Base-by-base conservation (phyloP, 2,888 invertebrate genomes). In the Fragum sueziense region DNA sequence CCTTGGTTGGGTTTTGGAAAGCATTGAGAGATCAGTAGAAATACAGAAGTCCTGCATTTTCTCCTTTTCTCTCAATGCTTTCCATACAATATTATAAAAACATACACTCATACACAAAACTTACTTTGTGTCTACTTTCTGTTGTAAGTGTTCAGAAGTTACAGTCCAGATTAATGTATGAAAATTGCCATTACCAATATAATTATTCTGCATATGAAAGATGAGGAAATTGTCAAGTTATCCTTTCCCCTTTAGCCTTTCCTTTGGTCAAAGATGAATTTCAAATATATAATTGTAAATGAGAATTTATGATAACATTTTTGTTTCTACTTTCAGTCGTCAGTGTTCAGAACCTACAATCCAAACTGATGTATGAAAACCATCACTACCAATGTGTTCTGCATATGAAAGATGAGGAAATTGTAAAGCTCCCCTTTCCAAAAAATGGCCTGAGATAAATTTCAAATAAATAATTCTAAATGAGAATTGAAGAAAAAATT, bases 321-420 rank as follows among this genome's bases (percentile, higher is more conserved):
- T n/a, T n/a, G n/a, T n/a, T n/a, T n/a, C n/a, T n/a, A n/a, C n/a
- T 86, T 85, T 27, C 85, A 89, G 89, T 89, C 67, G 82, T 81
- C 51, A 80, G 84, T 65, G 82, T 88, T 0, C 68, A 86, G 33
- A 79, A 82, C 27, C 72, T 88, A 70, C 88, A 88, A 81, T 79
- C 82, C 47, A 79, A 77, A 7, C 74, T 90, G 68, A 79, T 82
- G 76, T 87, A 87, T 62, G 82, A 88, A 37, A 90, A 88, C 67
- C 76, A 78, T 41, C 90, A 90, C 54, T 86, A 90, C 79, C 86
- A 84, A 33, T 90, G 89, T 77, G 74, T 88, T 20, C 77, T 88
- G 22, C 76, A 85, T 20, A 76, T 82, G 70, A 84, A 85, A 59
- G 80, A 79, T 31, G 74, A 59, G 34, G 86, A 86, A 20, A 71